Evolutionary conservation across 2,113 vertebrate genomes (phyloP).

Genomic region (Galeopterus variegatus): DNA sequence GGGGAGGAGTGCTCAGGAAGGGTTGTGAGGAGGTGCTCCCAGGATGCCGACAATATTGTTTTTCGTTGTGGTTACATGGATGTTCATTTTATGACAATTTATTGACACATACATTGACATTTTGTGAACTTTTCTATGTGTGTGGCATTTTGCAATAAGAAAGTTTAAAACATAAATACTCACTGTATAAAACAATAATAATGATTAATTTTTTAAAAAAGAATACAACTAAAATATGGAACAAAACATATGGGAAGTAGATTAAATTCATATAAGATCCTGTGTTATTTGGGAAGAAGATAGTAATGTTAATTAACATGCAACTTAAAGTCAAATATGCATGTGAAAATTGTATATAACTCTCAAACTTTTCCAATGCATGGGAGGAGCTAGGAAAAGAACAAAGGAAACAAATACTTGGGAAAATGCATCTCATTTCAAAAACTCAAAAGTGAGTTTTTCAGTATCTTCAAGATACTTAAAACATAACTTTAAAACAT

Average conservation of each 20-base stretch:
- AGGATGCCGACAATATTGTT: background rate
- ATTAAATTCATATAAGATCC: constrained; percentile 36
- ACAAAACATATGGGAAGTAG: constrained; percentile 5
- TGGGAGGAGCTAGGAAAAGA: background rate
- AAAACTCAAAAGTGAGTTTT: too few relatives aligned
- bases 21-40: background rate
- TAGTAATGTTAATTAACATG: constrained; percentile 23
- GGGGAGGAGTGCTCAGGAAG: background rate
- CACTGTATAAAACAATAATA: background rate
- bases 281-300: background rate
- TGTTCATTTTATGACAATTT: background rate
- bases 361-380: background rate
- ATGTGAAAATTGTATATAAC: background rate
- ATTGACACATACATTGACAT: background rate
- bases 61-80: background rate
- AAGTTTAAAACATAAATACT: background rate
- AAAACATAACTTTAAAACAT: too few relatives aligned
- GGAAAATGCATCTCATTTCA: background rate
- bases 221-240: background rate
- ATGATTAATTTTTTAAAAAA: background rate
- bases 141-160: background rate
- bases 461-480: too few relatives aligned
- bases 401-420: constrained; percentile 33
- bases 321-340: constrained; percentile 18
- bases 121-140: background rate